Evolutionary conservation across 1,140 invertebrate genomes (phyloP).

Genomic region (Medauroidea extradentata): DNA sequence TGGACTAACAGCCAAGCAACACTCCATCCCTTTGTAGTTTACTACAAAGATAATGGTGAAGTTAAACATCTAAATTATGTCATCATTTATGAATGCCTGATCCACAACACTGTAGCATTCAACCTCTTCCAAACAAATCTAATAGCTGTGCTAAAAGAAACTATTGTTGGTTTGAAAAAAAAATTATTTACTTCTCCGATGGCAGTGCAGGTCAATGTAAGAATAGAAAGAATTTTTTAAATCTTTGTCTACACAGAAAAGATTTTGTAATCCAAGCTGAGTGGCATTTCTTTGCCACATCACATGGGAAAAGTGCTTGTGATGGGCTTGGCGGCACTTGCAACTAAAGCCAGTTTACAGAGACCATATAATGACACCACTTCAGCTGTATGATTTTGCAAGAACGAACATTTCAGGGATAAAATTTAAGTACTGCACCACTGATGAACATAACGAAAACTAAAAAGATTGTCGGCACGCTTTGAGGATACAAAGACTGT

Average conservation of each 20-base stretch:
- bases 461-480: too few species aligned
- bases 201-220: constrained; percentile 32
- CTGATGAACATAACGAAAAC: neutral
- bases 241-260: constrained; percentile 29
- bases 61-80: constrained; percentile 9
- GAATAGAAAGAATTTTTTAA: constrained; percentile 31
- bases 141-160: constrained; percentile 1
- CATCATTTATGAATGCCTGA: constrained; percentile 16
- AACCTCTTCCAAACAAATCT: constrained; percentile 11
- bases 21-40: constrained; percentile 25
- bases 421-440: constrained; percentile 1
- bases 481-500: too few species aligned
- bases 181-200: constrained; percentile 18
- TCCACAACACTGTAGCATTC: constrained; percentile 16
- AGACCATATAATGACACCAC: constrained; percentile 13
- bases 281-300: constrained; percentile 37
- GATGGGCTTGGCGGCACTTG: constrained; percentile 33
- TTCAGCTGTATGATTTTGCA: constrained; percentile 14
- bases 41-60: constrained; percentile 14
- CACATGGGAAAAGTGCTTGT: constrained; percentile 40
- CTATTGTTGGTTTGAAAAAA: neutral
- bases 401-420: neutral
- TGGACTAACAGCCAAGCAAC: constrained; percentile 25
- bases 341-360: constrained; percentile 20
- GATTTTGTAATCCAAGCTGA: constrained; percentile 35